Evolutionary conservation across 2,113 vertebrate species (phyloP).

Genomic region (Meriones unguiculatus): DNA sequence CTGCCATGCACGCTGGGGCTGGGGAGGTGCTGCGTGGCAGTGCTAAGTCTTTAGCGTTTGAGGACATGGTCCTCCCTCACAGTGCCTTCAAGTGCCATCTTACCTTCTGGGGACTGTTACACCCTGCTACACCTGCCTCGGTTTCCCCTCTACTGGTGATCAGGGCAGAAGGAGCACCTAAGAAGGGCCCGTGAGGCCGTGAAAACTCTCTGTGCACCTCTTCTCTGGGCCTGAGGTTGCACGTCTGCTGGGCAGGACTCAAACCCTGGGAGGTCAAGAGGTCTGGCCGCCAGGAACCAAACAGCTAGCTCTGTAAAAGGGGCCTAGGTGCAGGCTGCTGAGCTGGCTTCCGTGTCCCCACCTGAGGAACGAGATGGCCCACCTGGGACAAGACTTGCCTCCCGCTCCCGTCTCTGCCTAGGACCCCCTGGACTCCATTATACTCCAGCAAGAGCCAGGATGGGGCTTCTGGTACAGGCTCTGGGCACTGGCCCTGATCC

Average conservation of each 20-base stretch:
- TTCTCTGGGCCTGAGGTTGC: too few species aligned
- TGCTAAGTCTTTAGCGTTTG: background rate
- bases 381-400: background rate
- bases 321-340: background rate
- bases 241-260: background rate
- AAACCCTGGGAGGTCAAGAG: background rate
- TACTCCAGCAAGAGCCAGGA: background rate
- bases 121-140: background rate
- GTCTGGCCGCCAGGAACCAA: background rate
- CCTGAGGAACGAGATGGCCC: background rate
- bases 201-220: too few species aligned
- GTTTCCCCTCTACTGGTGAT: background rate
- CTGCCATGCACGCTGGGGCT: background rate
- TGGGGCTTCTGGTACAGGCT: rapidly evolving
- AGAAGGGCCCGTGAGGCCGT: rapidly evolving
- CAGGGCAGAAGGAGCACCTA: background rate
- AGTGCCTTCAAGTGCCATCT: background rate
- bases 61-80: background rate
- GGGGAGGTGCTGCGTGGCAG: background rate
- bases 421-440: background rate
- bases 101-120: background rate
- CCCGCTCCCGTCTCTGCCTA: too few species aligned
- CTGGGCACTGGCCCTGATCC: background rate
- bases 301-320: background rate
- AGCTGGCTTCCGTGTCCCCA: background rate